Evolutionary conservation across 2,888 invertebrate genomes (phyloP).

Genomic region (Eupithecia pulchellata): DNA sequence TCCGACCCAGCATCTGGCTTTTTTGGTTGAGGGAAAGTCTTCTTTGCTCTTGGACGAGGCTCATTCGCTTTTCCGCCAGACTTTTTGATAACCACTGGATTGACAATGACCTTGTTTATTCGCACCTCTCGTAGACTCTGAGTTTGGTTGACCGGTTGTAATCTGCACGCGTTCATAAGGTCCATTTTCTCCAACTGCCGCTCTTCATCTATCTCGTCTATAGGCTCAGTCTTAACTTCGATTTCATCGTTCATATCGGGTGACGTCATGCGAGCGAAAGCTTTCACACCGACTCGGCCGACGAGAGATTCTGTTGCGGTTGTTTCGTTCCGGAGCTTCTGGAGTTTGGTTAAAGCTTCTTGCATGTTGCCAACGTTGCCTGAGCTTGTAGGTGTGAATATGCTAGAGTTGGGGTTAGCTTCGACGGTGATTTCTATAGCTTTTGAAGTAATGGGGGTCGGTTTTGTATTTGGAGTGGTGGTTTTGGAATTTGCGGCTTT

Average conservation of each 20-base stretch:
- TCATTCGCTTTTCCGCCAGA: slow-evolving; percentile 47
- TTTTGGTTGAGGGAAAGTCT: slow-evolving; percentile 74
- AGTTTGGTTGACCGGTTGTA: slow-evolving; percentile 67
- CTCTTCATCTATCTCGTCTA: slow-evolving; percentile 66
- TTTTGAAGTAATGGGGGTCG: slow-evolving; percentile 13
- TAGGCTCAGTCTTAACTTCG: slow-evolving; percentile 76
- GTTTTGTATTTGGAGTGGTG: neutral
- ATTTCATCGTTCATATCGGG: slow-evolving; percentile 59
- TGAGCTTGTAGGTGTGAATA: slow-evolving; percentile 66
- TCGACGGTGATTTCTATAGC: slow-evolving; percentile 59
- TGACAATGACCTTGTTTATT: slow-evolving; percentile 68
- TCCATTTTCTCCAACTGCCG: slow-evolving; percentile 72
- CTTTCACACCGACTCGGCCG: slow-evolving; percentile 73
- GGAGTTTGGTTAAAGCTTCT: slow-evolving; percentile 64
- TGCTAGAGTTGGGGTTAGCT: slow-evolving; percentile 56
- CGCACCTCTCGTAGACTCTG: slow-evolving; percentile 69
- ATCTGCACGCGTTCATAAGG: slow-evolving; percentile 71
- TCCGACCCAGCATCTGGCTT: slow-evolving; percentile 71
- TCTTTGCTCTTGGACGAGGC: slow-evolving; percentile 66
- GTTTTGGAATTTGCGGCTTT: slow-evolving; percentile 39
- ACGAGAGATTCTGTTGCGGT: slow-evolving; percentile 53
- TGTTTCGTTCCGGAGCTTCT: slow-evolving; percentile 57
- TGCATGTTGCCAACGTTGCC: slow-evolving; percentile 63
- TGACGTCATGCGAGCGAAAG: slow-evolving; percentile 77
- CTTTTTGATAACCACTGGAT: slow-evolving; percentile 51